These are phyloP conservation scores for Beroe forskalii DNA, from an alignment of 37 sponge, comb jelly and placozoan genomes.

Conservation along the genomic window DNA sequence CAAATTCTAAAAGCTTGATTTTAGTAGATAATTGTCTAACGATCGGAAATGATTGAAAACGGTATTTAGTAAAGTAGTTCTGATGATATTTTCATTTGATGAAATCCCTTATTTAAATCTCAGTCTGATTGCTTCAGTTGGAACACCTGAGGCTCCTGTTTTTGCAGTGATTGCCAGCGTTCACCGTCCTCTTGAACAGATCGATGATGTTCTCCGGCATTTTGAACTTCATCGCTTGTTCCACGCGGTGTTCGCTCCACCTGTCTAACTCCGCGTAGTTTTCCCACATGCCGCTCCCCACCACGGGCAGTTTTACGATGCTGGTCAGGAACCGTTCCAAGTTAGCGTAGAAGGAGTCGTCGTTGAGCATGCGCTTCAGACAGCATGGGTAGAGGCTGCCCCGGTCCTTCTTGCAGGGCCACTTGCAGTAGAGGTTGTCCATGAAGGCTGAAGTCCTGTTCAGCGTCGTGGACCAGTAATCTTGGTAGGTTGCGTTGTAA, in stretches of 20 bases:
- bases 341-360: background rate
- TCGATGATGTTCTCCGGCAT: background rate
- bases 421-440: background rate
- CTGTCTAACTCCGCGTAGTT: background rate
- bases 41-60: no score
- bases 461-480: background rate
- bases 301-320: background rate
- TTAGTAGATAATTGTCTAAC: no score
- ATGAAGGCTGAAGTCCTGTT: background rate
- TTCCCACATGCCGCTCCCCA: background rate
- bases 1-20: no score
- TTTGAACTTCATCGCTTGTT: background rate
- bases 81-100: no score
- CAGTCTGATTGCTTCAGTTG: background rate
- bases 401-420: background rate
- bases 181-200: background rate
- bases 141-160: background rate
- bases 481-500: background rate
- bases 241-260: background rate
- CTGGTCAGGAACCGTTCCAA: background rate
- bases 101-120: no score
- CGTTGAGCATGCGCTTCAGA: background rate
- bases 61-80: no score
- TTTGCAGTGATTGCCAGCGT: background rate
- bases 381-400: slow-evolving; percentile 8